These are phyloP conservation scores for Tautogolabrus adspersus DNA, from an alignment of 2,113 vertebrate genomes.

Conservation along the genomic window DNA sequence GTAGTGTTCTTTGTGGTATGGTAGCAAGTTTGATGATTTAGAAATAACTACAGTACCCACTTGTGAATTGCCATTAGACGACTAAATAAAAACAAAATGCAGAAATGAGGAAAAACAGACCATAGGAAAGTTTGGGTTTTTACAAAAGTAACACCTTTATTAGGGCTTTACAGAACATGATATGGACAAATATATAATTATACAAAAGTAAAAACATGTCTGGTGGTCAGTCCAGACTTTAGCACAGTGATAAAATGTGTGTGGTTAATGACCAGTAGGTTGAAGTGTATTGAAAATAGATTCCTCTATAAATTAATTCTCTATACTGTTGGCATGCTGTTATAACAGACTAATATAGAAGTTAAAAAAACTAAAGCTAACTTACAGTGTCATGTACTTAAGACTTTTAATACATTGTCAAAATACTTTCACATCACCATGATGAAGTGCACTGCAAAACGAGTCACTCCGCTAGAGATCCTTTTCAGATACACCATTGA, in stretches of 20 bases:
- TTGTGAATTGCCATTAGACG: too few relatives aligned
- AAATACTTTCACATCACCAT: slow-evolving; percentile 10
- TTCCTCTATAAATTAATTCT: slow-evolving; percentile 41
- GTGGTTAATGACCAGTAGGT: slow-evolving; percentile 51
- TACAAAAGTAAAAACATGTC: slow-evolving; percentile 70
- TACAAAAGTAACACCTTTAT: slow-evolving; percentile 68
- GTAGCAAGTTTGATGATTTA: too few relatives aligned
- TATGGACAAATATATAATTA: slow-evolving; percentile 57
- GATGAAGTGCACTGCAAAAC: neutral
- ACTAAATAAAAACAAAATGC: too few relatives aligned
- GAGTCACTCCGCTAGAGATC: neutral
- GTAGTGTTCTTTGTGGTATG: too few relatives aligned
- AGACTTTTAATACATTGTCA: neutral
- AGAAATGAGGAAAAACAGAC: neutral
- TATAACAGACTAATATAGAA: slow-evolving; percentile 1
- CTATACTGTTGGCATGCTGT: slow-evolving; percentile 27
- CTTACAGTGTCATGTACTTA: slow-evolving; percentile 21
- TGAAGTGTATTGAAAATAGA: slow-evolving; percentile 48
- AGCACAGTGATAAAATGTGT: slow-evolving; percentile 60
- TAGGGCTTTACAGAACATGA: slow-evolving; percentile 53
- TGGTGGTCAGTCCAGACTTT: slow-evolving; percentile 53
- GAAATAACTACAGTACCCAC: too few relatives aligned
- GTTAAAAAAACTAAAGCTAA: slow-evolving; percentile 35
- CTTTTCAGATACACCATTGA: neutral
- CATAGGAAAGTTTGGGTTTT: slow-evolving; percentile 10